These are phyloP conservation scores for Argyrosomus japonicus DNA, from an alignment of 2,113 vertebrate species.

Conservation along the genomic window DNA sequence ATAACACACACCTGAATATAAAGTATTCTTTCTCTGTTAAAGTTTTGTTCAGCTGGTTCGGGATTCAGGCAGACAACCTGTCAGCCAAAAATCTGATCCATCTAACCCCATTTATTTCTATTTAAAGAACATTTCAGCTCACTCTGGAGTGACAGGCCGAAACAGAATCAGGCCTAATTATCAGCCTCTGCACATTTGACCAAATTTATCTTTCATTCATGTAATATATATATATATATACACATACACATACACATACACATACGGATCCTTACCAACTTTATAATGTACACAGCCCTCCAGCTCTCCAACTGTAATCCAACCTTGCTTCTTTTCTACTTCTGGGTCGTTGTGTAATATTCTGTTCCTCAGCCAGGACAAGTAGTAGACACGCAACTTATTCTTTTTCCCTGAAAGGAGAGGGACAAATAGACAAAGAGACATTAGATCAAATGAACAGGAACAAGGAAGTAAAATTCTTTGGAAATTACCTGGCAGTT, in stretches of 20 bases:
- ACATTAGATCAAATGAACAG: background rate
- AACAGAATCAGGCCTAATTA: background rate
- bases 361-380: constrained; percentile 98
- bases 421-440: background rate
- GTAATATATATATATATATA: background rate
- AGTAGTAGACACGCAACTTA: constrained; percentile 96
- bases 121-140: background rate
- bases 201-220: background rate
- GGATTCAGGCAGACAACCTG: background rate
- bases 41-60: background rate
- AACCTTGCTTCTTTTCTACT: constrained; percentile 98
- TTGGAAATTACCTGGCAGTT: background rate
- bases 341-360: constrained; percentile 98
- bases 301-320: constrained; percentile 96
- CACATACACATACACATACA: background rate
- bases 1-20: too few species aligned
- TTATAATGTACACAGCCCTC: constrained; percentile 99
- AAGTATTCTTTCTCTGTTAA: background rate
- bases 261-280: constrained; percentile 89
- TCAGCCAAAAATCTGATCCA: background rate
- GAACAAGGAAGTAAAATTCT: background rate
- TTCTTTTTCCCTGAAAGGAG: constrained; percentile 92
- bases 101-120: background rate
- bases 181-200: background rate
- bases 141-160: background rate